These are phyloP conservation scores for Takifugu ocellatus DNA, from an alignment of 2,797 vertebrate genomes.

Conservation along the genomic window DNA sequence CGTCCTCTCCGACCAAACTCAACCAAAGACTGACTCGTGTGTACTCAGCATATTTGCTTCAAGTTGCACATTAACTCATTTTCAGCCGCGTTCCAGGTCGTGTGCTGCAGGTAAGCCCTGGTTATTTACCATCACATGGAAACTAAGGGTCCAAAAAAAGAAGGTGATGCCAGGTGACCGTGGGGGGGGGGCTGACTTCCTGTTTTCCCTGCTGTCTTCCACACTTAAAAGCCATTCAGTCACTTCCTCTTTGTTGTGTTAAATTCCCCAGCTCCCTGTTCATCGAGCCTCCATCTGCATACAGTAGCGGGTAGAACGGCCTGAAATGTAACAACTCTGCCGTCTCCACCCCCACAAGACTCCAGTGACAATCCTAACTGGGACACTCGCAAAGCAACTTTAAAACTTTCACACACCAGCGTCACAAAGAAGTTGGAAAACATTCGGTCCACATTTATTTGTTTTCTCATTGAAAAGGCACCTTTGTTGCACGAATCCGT, in stretches of 20 bases:
- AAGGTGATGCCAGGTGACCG: slow-evolving; percentile 12
- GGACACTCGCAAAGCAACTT: neutral
- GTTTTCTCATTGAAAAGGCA: neutral
- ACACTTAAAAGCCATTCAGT: neutral
- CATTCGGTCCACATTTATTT: neutral
- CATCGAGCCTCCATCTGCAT: neutral
- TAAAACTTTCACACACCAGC: neutral
- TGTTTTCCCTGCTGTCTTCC: slow-evolving; percentile 3
- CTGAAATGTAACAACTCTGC: neutral
- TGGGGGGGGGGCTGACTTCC: slow-evolving; percentile 21
- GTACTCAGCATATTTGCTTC: slow-evolving; percentile 57
- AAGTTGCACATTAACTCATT: slow-evolving; percentile 75
- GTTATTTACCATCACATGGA: slow-evolving; percentile 20
- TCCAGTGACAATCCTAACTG: neutral
- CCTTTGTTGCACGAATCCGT: neutral
- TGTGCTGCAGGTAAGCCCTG: slow-evolving; percentile 39
- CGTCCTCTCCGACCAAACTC: slow-evolving; percentile 7
- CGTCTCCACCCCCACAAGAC: neutral
- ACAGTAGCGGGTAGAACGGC: neutral
- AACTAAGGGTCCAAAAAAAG: slow-evolving; percentile 26
- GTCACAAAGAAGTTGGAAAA: neutral
- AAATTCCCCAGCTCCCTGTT: neutral
- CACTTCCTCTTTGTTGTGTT: slow-evolving; percentile 6
- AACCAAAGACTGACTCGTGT: slow-evolving; percentile 51
- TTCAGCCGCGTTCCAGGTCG: slow-evolving; percentile 34